Base-by-base conservation (phyloP, 2,888 invertebrate genomes). In the Buathra laborator region DNA sequence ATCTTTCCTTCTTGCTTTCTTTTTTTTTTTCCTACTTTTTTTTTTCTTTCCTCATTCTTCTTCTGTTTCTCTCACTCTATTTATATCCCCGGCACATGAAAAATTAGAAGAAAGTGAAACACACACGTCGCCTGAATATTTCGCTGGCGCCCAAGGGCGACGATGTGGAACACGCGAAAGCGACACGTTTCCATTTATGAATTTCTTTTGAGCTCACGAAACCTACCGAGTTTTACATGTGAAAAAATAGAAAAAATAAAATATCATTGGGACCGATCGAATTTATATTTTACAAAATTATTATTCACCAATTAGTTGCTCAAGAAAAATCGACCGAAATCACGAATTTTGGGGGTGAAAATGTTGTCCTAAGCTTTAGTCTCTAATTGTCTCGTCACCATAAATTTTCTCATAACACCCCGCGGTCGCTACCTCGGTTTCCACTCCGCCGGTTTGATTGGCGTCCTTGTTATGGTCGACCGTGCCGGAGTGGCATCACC, bases 21-120 rank as follows among this genome's bases (percentile, higher is more conserved):
- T 62, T 16, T 19, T 44, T 44, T 56, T 19, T 59, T 24, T 46
- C 16, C 12, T 32, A 12, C 68, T 59, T 46, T 44, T 51, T 64
- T 62, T 53, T 82, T 66, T 71, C 29, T 72, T 37, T 32, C 44
- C 16, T 68, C 37, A 64, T 64, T 9, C 29, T 64, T 56, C 37
- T 53, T 51, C 46, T 44, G 59, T 32, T 59, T 46, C 70, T 10
- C 12, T 78, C 70, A 43, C 64, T 81, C 84, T 71, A 75, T 78
- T 81, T 85, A 70, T 75, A 85, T 66, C 70, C 66, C 16, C 59
- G 19, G 56, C 12, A 37, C 59, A 24, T 12, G 59, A 68, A 48
- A 78, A 78, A 78, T 67, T 76, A 67, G 67, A 84, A 59, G 81
- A 81, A 81, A 81, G 84, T 81, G 81, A 84, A 81, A 81, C 70